Conservation (phyloP, 2,113 vertebrate species). For the Toxotes jaculatrix region DNA sequence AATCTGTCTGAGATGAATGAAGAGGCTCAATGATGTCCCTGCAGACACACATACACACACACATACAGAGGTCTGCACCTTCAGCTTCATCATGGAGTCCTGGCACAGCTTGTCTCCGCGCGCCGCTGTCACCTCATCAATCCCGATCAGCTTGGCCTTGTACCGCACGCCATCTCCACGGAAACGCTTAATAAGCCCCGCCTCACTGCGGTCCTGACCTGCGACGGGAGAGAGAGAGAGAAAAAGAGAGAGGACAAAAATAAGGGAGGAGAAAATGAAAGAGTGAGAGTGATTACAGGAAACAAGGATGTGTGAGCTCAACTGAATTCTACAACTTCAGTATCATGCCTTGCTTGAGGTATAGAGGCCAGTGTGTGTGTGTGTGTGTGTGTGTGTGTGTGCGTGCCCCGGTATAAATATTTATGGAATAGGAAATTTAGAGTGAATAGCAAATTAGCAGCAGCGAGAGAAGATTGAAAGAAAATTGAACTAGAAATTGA, state of each 20-base stretch:
- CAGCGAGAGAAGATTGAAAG: conserved; percentile 31
- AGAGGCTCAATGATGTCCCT: conserved; percentile 47
- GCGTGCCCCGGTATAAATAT: conserved; percentile 67
- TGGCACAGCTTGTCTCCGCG: conserved; percentile 99
- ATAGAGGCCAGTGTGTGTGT: not conserved
- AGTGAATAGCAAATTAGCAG: conserved; percentile 71
- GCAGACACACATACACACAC: conserved; percentile 39
- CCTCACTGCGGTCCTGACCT: conserved; percentile 98
- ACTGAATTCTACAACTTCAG: conserved; percentile 26
- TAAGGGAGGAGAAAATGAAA: conserved; percentile 20
- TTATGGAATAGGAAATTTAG: conserved; percentile 67
- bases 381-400: conserved; percentile 7
- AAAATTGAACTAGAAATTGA: conserved; percentile 66
- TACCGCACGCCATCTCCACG: conserved; percentile 96
- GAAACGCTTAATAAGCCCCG: conserved; percentile 98
- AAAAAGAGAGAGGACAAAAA: conserved; percentile 27
- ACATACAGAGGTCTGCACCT: conserved; percentile 86
- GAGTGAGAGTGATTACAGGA: conserved; percentile 44
- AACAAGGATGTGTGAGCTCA: conserved; percentile 46
- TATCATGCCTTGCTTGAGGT: conserved; percentile 17
- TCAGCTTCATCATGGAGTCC: conserved; percentile 99
- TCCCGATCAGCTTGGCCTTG: conserved; percentile 98
- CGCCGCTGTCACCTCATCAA: conserved; percentile 95
- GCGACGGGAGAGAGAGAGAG: conserved; percentile 58
- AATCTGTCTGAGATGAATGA: conserved; percentile 62